phyloP scores from a whole-genome alignment of 1,140 invertebrate species.

The Palaemon carinicauda region DNA sequence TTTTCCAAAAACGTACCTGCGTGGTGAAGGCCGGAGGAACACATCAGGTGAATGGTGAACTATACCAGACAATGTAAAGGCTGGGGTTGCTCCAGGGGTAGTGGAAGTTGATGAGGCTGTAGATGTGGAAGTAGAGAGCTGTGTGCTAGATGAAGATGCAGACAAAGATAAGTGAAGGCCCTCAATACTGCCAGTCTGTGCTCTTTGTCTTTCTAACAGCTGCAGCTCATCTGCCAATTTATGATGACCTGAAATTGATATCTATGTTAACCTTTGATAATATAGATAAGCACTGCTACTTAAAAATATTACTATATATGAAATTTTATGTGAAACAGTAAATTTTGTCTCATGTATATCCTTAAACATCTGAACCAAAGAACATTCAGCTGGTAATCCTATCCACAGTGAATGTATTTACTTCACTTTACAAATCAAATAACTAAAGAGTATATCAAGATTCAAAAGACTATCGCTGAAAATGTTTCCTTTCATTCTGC shows the following conservation, averaged over 20 bases:
- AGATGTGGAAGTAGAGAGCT: slow-evolving; percentile 26
- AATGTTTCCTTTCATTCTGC: too few species aligned
- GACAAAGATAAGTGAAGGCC: slow-evolving; percentile 40
- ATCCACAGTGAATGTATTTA: too few species aligned
- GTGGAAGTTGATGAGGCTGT: slow-evolving; percentile 12
- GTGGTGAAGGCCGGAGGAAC: slow-evolving; percentile 58
- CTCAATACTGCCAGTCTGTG: slow-evolving; percentile 24
- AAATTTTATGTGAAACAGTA: too few species aligned
- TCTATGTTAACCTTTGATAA: not conserved
- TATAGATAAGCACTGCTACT: not conserved
- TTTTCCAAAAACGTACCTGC: slow-evolving; percentile 31
- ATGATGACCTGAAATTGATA: slow-evolving; percentile 62
- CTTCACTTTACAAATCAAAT: too few species aligned
- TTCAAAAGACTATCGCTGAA: too few species aligned
- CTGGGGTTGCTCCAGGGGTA: not conserved
- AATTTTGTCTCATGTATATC: too few species aligned
- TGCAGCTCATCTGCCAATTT: slow-evolving; percentile 59
- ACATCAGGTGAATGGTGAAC: slow-evolving; percentile 47
- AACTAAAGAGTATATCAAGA: too few species aligned
- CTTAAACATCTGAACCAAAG: too few species aligned
- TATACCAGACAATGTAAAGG: slow-evolving; percentile 3
- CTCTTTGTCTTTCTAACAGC: slow-evolving; percentile 54
- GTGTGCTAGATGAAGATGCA: slow-evolving; percentile 40
- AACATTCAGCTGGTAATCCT: too few species aligned
- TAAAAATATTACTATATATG: not conserved